Conservation (phyloP, 2,797 vertebrate species). For the Balearica regulorum region DNA sequence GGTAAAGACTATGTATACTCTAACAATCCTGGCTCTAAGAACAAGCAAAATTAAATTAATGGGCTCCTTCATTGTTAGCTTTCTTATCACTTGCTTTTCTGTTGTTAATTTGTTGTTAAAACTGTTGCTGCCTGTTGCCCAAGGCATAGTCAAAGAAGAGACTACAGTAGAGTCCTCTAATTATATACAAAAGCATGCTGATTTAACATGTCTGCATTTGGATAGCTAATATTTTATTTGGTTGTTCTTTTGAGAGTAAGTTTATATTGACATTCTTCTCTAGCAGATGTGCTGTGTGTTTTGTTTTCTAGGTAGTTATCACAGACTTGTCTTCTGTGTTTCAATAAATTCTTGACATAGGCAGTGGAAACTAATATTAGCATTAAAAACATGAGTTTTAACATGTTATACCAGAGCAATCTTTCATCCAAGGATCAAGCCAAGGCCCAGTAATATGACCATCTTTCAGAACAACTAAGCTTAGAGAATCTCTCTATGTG, state of each 20-base stretch:
- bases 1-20: background rate
- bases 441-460: background rate
- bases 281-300: background rate
- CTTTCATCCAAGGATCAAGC: background rate
- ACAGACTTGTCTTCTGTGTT: background rate
- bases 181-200: background rate
- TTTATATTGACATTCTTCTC: background rate
- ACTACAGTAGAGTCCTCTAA: background rate
- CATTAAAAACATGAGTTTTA: background rate
- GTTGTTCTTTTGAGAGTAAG: background rate
- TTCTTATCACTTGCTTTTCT: background rate
- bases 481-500: background rate
- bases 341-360: too few relatives aligned
- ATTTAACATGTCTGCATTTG: background rate
- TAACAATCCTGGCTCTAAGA: background rate
- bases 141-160: background rate
- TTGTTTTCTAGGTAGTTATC: background rate
- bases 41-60: background rate
- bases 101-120: background rate
- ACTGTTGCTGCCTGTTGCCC: background rate
- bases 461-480: background rate
- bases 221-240: background rate
- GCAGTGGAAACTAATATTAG: background rate
- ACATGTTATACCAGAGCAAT: background rate
- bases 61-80: background rate